phyloP scores from a whole-genome alignment of 2,113 vertebrate species.

The Hirundichthys speculiger region DNA sequence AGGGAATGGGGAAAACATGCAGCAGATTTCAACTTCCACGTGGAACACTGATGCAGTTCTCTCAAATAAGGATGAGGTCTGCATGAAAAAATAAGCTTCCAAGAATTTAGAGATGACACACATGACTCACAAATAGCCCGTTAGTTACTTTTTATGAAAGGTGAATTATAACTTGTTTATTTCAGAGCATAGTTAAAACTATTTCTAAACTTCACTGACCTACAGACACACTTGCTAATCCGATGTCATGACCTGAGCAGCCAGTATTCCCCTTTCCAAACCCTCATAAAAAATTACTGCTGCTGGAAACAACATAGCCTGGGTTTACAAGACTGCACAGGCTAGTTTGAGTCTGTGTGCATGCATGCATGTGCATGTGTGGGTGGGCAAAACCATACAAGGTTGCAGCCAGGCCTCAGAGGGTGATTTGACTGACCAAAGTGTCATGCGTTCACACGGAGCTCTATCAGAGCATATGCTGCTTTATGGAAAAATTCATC shows the following conservation, averaged over 20 bases:
- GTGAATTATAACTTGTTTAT: constrained; percentile 11
- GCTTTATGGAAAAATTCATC: no score
- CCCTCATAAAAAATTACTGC: constrained; percentile 62
- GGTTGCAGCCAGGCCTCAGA: constrained; percentile 48
- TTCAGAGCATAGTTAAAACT: not conserved
- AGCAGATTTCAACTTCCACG: no score
- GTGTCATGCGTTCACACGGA: constrained; percentile 40
- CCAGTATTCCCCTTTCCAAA: constrained; percentile 40
- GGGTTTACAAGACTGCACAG: constrained; percentile 53
- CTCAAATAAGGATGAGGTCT: no score
- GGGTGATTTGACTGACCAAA: constrained; percentile 45
- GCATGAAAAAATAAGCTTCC: no score
- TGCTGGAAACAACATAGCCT: constrained; percentile 63
- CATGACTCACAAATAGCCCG: not conserved
- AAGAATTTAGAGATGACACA: no score
- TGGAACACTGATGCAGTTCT: no score
- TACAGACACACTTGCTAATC: constrained; percentile 29
- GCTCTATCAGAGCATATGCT: no score
- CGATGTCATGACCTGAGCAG: constrained; percentile 63
- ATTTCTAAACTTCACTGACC: constrained; percentile 5
- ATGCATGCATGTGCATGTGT: not conserved
- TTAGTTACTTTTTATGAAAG: constrained; percentile 14
- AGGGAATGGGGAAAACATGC: no score
- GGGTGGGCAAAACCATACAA: constrained; percentile 30
- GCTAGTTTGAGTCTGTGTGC: constrained; percentile 4